Evolutionary conservation across 2,888 invertebrate species (phyloP), one percentile per base, ranked within the genome.

Genomic region (Mystacides longicornis): DNA sequence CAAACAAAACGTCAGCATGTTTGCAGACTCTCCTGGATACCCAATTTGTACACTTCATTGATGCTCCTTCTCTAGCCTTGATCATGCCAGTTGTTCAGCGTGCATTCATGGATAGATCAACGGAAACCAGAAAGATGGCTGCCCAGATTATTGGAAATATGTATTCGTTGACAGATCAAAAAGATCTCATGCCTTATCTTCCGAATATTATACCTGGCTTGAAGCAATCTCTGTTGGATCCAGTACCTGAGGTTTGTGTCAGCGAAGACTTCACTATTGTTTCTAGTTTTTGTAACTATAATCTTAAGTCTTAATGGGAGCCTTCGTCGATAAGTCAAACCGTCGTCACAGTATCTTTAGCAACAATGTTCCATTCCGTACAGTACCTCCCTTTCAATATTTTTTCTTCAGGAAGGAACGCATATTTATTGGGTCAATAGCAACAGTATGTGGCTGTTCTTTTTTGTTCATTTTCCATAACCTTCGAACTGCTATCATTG

Each of bases 61-160:
- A 99, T 73, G 95, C 99, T 2, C 96, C 99, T 1, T 98, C 98
- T 0, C 79, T 99, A 20, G 98, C 99, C 56, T 81, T 99, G 52
- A 97, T 99, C 66, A 99, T 99, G 98, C 99, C 99, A 0, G 97
- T 99, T 2, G 95, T 99, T 23, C 92, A 97, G 72, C 80, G 99
- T 63, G 97, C 98, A 9, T 98, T 99, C 75, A 89, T 94, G 75
- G 98, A 98, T 74, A 82, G 99, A 60, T 93, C 94, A 50, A 97
- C 98, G 0, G 98, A 99, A 76, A 98, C 96, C 0, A 81, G 99
- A 65, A 95, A 98, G 78, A 97, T 98, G 95, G 95, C 99, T 1
- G 96, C 97, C 2, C 97, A 99, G 77, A 98, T 99, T 69, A 97
- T 99, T 64, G 97, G 98, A 56, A 99, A 98, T 73, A 98, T 99